phyloP scores from a whole-genome alignment of 1,140 invertebrate species.

The Heliconius congener region DNA sequence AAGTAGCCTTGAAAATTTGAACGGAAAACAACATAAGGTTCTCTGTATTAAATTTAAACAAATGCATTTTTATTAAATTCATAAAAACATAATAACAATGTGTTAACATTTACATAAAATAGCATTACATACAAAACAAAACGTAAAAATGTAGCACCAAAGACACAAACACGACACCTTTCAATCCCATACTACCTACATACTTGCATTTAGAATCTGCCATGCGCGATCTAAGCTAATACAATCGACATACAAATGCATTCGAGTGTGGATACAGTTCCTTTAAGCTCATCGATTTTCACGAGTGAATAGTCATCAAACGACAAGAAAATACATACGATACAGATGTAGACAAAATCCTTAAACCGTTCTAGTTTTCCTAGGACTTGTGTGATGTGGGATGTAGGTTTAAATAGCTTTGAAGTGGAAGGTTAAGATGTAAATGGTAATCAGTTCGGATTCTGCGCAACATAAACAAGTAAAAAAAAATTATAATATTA shows the following conservation, averaged over 20 bases:
- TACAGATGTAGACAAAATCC: slow-evolving; percentile 3
- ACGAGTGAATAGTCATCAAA: slow-evolving; percentile 32
- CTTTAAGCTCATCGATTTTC: slow-evolving; percentile 22
- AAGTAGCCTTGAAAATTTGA: too few species aligned
- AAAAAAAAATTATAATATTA: too few species aligned
- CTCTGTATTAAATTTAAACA: too few species aligned
- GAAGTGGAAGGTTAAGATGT: not conserved
- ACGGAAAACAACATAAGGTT: too few species aligned
- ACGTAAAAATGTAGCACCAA: not conserved
- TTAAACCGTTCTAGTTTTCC: slow-evolving; percentile 10
- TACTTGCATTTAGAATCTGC: slow-evolving; percentile 2
- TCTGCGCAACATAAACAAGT: too few species aligned
- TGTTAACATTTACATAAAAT: too few species aligned
- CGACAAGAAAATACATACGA: slow-evolving; percentile 22
- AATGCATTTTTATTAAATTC: too few species aligned
- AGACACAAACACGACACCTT: not conserved
- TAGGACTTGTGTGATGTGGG: slow-evolving; percentile 1
- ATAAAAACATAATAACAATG: too few species aligned
- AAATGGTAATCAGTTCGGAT: not conserved
- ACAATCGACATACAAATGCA: slow-evolving; percentile 18
- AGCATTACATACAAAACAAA: not conserved
- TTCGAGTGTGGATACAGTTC: slow-evolving; percentile 13
- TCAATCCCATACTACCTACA: not conserved
- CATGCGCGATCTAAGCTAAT: slow-evolving; percentile 1
- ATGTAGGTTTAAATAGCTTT: not conserved